Percentiles rank a stretch among this genome's conserved stretches.
These are phyloP conservation scores for Argopecten irradians DNA, from an alignment of 1,140 invertebrate species.

Conservation along the genomic window DNA sequence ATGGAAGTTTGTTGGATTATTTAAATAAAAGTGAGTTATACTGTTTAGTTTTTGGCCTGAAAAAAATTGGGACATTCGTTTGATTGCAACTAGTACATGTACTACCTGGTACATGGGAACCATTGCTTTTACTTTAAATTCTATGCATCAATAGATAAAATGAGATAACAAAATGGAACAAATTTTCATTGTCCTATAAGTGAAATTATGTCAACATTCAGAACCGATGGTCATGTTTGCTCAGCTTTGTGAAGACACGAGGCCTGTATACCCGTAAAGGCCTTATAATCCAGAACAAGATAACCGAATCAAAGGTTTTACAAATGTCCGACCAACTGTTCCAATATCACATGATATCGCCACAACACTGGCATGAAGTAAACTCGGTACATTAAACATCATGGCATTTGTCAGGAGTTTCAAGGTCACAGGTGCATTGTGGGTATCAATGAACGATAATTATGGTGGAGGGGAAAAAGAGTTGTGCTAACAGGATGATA, in stretches of 20 bases:
- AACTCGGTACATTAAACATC: not conserved
- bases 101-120: not conserved
- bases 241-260: not conserved
- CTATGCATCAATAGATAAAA: not conserved
- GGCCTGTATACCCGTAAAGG: not conserved
- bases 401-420: not conserved
- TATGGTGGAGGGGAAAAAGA: not conserved
- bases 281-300: not conserved
- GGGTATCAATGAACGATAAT: not conserved
- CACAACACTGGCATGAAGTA: not conserved
- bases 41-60: too few species aligned
- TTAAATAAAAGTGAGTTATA: too few species aligned
- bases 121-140: not conserved
- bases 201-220: not conserved
- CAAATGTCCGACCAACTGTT: not conserved
- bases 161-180: not conserved
- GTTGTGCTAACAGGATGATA: not conserved
- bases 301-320: not conserved
- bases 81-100: too few species aligned
- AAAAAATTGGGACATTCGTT: too few species aligned
- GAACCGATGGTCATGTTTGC: not conserved
- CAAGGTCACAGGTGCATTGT: not conserved
- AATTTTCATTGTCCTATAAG: not conserved
- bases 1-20: too few species aligned
- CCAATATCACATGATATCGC: not conserved